These are phyloP conservation scores for Acanthornis magna DNA, from an alignment of 2,797 vertebrate genomes.

Conservation along the genomic window DNA sequence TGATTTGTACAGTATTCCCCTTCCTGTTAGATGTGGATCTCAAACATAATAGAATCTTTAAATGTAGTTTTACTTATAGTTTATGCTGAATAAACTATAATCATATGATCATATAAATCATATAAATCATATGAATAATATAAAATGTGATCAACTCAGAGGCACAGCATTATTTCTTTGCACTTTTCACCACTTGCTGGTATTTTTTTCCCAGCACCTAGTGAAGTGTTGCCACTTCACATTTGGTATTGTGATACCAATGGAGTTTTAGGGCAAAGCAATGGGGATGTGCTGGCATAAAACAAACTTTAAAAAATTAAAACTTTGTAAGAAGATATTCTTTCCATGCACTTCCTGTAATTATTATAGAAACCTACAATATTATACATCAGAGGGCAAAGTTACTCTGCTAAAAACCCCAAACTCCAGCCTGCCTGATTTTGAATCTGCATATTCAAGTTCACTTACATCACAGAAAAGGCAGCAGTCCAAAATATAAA, in stretches of 20 bases:
- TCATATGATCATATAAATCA: no score
- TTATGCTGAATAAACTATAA: not conserved
- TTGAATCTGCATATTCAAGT: not conserved
- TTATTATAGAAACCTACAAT: not conserved
- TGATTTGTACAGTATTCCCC: not conserved
- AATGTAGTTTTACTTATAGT: not conserved
- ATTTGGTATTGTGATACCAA: not conserved
- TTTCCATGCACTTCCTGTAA: not conserved
- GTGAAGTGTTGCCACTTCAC: rapidly evolving
- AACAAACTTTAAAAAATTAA: not conserved
- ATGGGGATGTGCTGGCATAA: not conserved
- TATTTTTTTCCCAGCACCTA: not conserved
- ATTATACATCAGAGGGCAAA: not conserved
- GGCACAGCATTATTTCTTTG: not conserved
- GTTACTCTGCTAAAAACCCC: not conserved
- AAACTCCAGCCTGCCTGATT: not conserved
- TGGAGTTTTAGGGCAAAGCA: not conserved
- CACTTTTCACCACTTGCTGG: not conserved
- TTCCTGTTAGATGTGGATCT: not conserved
- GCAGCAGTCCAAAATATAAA: not conserved
- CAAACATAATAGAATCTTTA: not conserved
- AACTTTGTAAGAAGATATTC: not conserved
- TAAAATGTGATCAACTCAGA: not conserved
- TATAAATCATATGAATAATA: not conserved
- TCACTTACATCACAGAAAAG: not conserved